Evolutionary conservation across 2,797 vertebrate genomes (phyloP).

Genomic region (Sarcoramphus papa): DNA sequence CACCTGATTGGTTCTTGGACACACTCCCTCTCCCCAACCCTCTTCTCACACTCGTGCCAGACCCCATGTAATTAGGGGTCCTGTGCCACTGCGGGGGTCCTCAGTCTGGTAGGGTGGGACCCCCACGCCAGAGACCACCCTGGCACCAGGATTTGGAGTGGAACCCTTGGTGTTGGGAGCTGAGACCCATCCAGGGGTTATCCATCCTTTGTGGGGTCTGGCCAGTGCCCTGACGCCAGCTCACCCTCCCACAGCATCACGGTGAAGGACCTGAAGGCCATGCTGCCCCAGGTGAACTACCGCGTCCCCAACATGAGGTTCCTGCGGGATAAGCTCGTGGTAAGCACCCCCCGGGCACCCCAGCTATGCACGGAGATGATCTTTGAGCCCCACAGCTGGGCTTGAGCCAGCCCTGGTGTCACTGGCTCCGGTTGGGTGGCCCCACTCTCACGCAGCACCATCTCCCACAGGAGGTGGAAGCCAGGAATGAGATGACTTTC

Average conservation of each 20-base stretch:
- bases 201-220: neutral
- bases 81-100: neutral
- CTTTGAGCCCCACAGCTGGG: fast-evolving
- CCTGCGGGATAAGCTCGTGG: conserved; percentile 74
- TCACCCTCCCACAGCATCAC: conserved; percentile 58
- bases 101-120: neutral
- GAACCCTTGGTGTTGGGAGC: neutral
- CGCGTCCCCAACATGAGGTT: conserved; percentile 76
- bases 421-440: fast-evolving
- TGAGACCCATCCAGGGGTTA: neutral
- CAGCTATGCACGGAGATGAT: neutral
- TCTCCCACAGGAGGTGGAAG: conserved; percentile 80
- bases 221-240: fast-evolving
- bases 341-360: neutral
- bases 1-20: fast-evolving
- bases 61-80: neutral
- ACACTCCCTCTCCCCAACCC: fast-evolving
- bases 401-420: neutral
- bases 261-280: conserved; percentile 72
- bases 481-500: conserved; percentile 80
- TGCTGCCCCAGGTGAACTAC: conserved; percentile 76
- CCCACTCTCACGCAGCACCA: neutral
- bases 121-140: fast-evolving
- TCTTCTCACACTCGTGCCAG: fast-evolving
- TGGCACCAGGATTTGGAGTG: neutral